Evolutionary conservation across 2,888 invertebrate species (phyloP).

Genomic region (Andrena camellia): DNA sequence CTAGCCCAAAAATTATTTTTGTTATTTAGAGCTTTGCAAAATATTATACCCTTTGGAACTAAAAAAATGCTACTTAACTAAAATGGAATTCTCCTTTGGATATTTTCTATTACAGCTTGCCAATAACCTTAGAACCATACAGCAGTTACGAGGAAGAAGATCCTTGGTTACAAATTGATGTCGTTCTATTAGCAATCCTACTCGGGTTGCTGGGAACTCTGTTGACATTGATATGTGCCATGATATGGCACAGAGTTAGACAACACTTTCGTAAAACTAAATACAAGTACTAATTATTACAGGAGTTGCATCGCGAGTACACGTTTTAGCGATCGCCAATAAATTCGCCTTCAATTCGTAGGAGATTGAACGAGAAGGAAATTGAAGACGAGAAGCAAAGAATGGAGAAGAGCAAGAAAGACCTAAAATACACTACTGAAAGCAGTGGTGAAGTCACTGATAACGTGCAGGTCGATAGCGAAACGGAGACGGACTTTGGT

Average conservation of each 20-base stretch:
- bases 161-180: conserved; percentile 76
- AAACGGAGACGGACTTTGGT: conserved; percentile 19
- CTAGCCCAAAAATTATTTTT: too few relatives aligned
- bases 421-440: neutral
- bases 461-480: conserved; percentile 7
- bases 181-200: conserved; percentile 71
- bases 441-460: conserved; percentile 27
- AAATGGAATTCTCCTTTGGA: neutral
- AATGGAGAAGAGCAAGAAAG: neutral
- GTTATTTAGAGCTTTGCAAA: too few relatives aligned
- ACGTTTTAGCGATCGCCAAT: neutral
- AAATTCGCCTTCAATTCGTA: neutral
- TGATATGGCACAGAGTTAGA: conserved; percentile 62
- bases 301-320: neutral
- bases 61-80: too few relatives aligned
- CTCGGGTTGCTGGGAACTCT: conserved; percentile 70
- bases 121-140: conserved; percentile 64
- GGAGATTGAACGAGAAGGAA: conserved; percentile 28
- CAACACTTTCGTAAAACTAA: conserved; percentile 33
- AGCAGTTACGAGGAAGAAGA: conserved; percentile 67
- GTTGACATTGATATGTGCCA: conserved; percentile 61
- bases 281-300: conserved; percentile 31
- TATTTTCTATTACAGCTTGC: conserved; percentile 60
- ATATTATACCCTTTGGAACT: too few relatives aligned
- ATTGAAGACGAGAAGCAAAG: neutral